phyloP scores from a whole-genome alignment of 2,797 vertebrate genomes.

The Psittacula derbiana region DNA sequence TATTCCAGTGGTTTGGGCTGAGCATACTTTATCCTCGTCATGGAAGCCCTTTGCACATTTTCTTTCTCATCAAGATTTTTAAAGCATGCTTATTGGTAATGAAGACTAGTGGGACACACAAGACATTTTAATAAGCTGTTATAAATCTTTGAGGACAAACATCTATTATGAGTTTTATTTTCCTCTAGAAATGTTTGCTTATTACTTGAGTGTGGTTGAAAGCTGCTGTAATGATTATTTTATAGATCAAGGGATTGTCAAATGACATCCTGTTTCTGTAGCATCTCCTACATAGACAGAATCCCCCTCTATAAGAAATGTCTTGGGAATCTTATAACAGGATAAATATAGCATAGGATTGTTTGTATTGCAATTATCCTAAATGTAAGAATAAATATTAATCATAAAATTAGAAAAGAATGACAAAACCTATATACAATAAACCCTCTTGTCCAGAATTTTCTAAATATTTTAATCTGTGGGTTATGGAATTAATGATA shows the following conservation, averaged over 20 bases:
- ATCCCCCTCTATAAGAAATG: neutral
- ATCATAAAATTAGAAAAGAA: neutral
- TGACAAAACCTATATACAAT: neutral
- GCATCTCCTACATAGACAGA: neutral
- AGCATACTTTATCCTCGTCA: neutral
- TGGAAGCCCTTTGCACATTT: neutral
- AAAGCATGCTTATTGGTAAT: neutral
- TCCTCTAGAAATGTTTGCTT: neutral
- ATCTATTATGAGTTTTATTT: neutral
- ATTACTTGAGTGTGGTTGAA: neutral
- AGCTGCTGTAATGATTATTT: neutral
- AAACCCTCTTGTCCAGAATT: neutral
- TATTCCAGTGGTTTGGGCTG: neutral
- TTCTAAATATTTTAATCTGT: neutral
- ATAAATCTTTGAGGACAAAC: neutral
- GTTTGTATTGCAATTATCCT: neutral
- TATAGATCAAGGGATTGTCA: neutral
- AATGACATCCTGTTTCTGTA: neutral
- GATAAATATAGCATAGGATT: neutral
- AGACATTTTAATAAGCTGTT: neutral
- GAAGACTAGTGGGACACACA: neutral
- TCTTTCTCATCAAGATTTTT: slow-evolving; percentile 1
- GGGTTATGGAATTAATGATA: neutral
- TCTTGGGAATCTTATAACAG: neutral
- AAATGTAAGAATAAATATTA: neutral